Evolutionary conservation across 2,113 vertebrate genomes (phyloP).

Genomic region (Bos javanicus): DNA sequence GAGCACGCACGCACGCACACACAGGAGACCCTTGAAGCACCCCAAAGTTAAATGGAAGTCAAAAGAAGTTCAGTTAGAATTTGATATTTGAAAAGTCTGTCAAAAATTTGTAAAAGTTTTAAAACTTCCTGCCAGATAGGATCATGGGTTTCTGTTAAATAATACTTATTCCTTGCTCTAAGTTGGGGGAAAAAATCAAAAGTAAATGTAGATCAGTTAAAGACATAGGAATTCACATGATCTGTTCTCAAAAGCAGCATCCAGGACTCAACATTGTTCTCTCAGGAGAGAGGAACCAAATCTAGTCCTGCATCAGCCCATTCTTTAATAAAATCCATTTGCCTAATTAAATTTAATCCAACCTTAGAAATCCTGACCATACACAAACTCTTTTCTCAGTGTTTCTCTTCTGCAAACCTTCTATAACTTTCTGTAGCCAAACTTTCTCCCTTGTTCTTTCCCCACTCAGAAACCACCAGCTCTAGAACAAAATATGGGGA

Average conservation of each 20-base stretch:
- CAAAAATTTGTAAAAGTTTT: not conserved
- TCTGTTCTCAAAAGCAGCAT: not conserved
- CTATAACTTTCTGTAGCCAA: not conserved
- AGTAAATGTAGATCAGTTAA: not conserved
- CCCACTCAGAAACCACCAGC: not conserved
- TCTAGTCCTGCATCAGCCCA: not conserved
- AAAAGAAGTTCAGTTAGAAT: not conserved
- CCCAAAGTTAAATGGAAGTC: not conserved
- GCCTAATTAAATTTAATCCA: not conserved
- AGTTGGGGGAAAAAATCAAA: not conserved
- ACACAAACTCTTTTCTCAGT: not conserved
- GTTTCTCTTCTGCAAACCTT: not conserved
- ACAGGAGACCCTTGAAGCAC: not conserved
- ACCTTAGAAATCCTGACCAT: not conserved
- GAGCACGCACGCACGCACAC: fast-evolving
- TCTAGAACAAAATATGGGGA: not conserved
- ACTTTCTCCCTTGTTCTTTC: not conserved
- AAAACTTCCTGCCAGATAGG: not conserved
- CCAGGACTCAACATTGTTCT: not conserved
- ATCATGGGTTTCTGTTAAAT: not conserved
- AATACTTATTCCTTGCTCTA: not conserved
- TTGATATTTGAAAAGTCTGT: not conserved
- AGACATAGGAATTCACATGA: not conserved
- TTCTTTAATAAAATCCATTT: not conserved
- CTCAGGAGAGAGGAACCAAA: not conserved